Evolutionary conservation across 2,888 invertebrate genomes (phyloP), one percentile per base, ranked within the genome.

Genomic region (Kryphioiulus occultus): DNA sequence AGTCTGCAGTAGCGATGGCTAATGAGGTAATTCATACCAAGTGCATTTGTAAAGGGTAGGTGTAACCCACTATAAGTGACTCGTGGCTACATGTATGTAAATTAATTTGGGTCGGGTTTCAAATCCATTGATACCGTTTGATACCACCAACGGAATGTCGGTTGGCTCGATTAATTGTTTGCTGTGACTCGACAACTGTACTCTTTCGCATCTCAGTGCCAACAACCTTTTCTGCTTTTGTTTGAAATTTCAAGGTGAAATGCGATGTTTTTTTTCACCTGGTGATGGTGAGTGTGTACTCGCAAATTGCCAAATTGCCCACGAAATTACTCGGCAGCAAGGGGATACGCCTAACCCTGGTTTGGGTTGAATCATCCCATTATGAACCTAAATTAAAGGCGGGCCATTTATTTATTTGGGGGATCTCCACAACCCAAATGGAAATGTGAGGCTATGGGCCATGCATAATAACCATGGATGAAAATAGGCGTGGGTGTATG

Each of bases 191-290:
- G 10, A 59, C 47, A 47, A 47, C 1, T 47, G 12, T 17, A 17
- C 59, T 59, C 5, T 4, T 22, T 59, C n/a, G 26, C 68, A 26
- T 26, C 68, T 12, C 12, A 26, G 26, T 68, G 68, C 10, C 68
- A 68, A 68, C 68, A 10, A 68, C 68, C 68, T 68, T 68, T 68
- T 68, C 5, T 26, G 26, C 68, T 68, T 68, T 68, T 68, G 68
- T 68, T 26, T 26, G 26, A 68, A 68, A 26, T 68, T 68, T 68
- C 68, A 68, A 68, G 68, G 68, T 68, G 68, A 68, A 68, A 26
- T 68, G 68, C 68, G 22, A 26, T 1, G 22, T 68, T 26, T 26
- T 68, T 26, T n/a, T n/a, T n/a, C n/a, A n/a, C n/a, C n/a, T n/a
- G n/a, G n/a, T 0, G 10, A 68, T 26, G 68, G 68, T 68, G n/a